These are phyloP conservation scores for Tretioscincus oriximinensis DNA, from an alignment of 2,113 vertebrate genomes.

Conservation along the genomic window DNA sequence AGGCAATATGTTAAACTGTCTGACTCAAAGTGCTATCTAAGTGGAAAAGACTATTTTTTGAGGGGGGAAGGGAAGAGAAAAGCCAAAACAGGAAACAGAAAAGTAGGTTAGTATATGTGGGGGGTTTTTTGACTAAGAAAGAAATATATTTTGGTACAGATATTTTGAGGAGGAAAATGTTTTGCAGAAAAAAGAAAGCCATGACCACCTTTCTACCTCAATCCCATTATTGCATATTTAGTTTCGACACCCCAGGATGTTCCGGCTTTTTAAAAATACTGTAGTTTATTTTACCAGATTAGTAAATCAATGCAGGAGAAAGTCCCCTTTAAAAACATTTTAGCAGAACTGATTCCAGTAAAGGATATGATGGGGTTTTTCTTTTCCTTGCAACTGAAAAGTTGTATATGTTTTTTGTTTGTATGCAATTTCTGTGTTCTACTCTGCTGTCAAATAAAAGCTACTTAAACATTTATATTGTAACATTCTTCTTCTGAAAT, in stretches of 20 bases:
- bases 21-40: slow-evolving; percentile 45
- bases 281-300: slow-evolving; percentile 71
- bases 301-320: slow-evolving; percentile 61
- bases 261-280: slow-evolving; percentile 59
- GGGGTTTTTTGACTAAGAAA: slow-evolving; percentile 41
- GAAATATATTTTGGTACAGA: slow-evolving; percentile 73
- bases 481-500: slow-evolving; percentile 73
- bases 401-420: slow-evolving; percentile 74
- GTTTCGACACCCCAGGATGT: slow-evolving; percentile 77
- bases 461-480: slow-evolving; percentile 78
- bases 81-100: slow-evolving; percentile 46
- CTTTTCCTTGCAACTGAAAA: slow-evolving; percentile 65
- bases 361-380: slow-evolving; percentile 79
- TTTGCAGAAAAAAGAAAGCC: slow-evolving; percentile 94
- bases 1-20: slow-evolving; percentile 21
- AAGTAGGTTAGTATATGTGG: slow-evolving; percentile 29
- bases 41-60: slow-evolving; percentile 47
- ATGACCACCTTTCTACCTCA: slow-evolving; percentile 99
- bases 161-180: slow-evolving; percentile 75
- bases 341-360: slow-evolving; percentile 68
- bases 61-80: slow-evolving; percentile 49
- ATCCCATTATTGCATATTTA: slow-evolving; percentile 80
- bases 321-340: slow-evolving; percentile 33
- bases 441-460: slow-evolving; percentile 75
- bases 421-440: slow-evolving; percentile 72